Conservation (phyloP, 2,113 vertebrate genomes). For the Nibea coibor region DNA sequence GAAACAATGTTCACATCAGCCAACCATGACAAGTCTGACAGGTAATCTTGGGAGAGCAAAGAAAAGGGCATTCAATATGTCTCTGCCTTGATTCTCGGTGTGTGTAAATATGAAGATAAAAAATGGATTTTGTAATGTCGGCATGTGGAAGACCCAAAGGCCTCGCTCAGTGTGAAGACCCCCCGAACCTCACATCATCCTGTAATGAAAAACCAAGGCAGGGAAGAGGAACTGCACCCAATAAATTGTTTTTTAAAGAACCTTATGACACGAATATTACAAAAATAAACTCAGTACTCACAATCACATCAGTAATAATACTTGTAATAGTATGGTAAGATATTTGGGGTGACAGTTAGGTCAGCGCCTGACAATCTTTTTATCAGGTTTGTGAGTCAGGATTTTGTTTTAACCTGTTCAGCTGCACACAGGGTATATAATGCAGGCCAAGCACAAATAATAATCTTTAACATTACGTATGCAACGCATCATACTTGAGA, state of each 20-base stretch:
- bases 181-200: constrained; percentile 3
- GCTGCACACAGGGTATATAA: too few species aligned
- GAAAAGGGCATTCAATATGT: constrained; percentile 71
- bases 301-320: not conserved
- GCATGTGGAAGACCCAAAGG: constrained; percentile 30
- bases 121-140: constrained; percentile 58
- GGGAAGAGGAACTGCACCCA: not conserved
- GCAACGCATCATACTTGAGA: too few species aligned
- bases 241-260: not conserved
- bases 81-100: constrained; percentile 31
- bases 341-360: too few species aligned
- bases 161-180: not conserved
- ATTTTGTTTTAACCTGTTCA: too few species aligned
- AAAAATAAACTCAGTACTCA: not conserved
- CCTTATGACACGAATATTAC: not conserved
- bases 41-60: constrained; percentile 70
- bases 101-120: constrained; percentile 68
- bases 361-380: too few species aligned
- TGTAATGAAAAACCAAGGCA: not conserved
- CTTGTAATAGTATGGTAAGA: too few species aligned
- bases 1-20: constrained; percentile 64
- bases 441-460: too few species aligned
- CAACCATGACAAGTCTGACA: constrained; percentile 69
- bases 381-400: too few species aligned
- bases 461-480: too few species aligned